Conservation (phyloP, 2,797 vertebrate species). For the Dendrocincla fuliginosa region DNA sequence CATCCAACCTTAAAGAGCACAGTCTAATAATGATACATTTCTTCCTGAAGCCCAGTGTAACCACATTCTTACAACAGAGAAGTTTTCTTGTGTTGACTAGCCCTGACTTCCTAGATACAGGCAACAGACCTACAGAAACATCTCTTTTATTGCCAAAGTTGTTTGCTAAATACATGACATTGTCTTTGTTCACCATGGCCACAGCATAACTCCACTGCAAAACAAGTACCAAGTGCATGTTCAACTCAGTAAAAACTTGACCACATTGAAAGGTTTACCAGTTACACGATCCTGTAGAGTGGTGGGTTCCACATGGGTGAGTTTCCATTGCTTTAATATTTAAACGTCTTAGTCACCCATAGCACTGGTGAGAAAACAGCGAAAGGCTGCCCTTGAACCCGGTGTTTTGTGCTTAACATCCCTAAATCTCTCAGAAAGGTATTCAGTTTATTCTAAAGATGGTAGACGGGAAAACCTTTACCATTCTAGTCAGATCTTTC, state of each 20-base stretch:
- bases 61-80: background rate
- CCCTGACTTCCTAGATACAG: background rate
- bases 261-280: background rate
- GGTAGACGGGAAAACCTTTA: rapidly evolving
- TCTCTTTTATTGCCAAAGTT: background rate
- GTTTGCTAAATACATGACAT: background rate
- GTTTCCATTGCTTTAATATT: background rate
- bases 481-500: background rate
- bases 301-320: background rate
- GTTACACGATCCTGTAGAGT: background rate
- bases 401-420: background rate
- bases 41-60: background rate
- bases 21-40: background rate
- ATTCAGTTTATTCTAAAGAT: background rate
- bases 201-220: rapidly evolving
- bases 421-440: background rate
- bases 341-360: background rate
- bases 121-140: background rate
- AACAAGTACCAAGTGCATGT: background rate
- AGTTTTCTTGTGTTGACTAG: background rate
- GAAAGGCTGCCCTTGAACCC: background rate
- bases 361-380: background rate
- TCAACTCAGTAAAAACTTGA: background rate
- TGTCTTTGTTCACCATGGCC: background rate
- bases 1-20: background rate